Conservation (phyloP, 2,888 invertebrate genomes). For the Ferrisia virgata region DNA sequence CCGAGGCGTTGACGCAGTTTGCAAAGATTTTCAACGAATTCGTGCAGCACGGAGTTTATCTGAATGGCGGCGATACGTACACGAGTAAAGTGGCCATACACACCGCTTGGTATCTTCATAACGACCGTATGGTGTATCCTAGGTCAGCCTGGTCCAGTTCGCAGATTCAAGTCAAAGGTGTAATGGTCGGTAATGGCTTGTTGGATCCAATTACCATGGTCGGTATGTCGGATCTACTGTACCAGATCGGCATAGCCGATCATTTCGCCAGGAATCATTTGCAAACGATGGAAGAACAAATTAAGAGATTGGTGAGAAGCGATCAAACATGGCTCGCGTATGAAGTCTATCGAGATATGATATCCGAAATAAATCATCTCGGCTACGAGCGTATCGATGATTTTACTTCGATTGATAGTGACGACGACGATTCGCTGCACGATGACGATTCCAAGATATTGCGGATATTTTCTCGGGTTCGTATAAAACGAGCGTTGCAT, state of each 20-base stretch:
- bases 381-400: background rate
- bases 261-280: background rate
- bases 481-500: background rate
- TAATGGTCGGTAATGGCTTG: constrained; percentile 76
- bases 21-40: constrained; percentile 72
- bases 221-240: constrained; percentile 73
- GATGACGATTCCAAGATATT: background rate
- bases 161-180: constrained; percentile 63
- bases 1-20: constrained; percentile 74
- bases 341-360: background rate
- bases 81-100: constrained; percentile 80
- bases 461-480: background rate
- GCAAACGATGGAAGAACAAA: background rate
- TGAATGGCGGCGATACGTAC: constrained; percentile 81
- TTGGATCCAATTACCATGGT: constrained; percentile 76
- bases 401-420: background rate
- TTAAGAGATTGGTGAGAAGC: background rate
- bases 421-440: background rate
- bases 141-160: constrained; percentile 58
- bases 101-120: constrained; percentile 67
- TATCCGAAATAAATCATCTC: background rate
- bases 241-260: constrained; percentile 62
- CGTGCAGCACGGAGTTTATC: constrained; percentile 72
- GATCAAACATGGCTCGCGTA: background rate
- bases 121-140: too few relatives aligned